A percentile compares a stretch with the other conserved stretches of the same genome.
Evolutionary conservation across 2,113 vertebrate species (phyloP).

Genomic region (Sebastes schlegelii): DNA sequence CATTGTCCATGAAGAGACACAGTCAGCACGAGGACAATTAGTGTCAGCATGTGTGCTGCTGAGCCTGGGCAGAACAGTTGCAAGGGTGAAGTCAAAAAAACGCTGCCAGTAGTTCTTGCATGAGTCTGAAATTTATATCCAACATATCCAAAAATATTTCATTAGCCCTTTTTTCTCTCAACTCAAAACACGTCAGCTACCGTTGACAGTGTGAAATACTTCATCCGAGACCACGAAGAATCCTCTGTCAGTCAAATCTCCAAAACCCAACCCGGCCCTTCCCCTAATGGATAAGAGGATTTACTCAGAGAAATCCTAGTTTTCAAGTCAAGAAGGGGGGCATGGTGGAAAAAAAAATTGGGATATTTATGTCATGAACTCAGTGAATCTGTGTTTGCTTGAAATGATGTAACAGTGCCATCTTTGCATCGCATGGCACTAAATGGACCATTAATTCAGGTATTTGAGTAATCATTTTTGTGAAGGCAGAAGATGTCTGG

Average conservation of each 20-base stretch:
- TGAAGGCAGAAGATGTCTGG: conserved; percentile 31
- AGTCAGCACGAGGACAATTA: conserved; percentile 74
- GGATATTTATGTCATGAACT: conserved; percentile 32
- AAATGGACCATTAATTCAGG: conserved; percentile 9
- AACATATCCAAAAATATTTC: conserved; percentile 4
- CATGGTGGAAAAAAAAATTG: conserved; percentile 17
- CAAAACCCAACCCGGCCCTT: conserved; percentile 58
- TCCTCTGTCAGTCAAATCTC: conserved; percentile 63
- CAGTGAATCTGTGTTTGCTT: conserved; percentile 9
- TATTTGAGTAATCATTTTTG: conserved; percentile 9
- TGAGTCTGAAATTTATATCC: conserved; percentile 5
- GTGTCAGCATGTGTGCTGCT: conserved; percentile 73
- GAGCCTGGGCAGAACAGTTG: conserved; percentile 45
- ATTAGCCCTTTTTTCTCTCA: conserved; percentile 7
- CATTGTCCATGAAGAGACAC: conserved; percentile 72
- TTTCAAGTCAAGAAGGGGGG: conserved; percentile 68
- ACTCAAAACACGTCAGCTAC: not conserved
- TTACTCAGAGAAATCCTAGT: conserved; percentile 75
- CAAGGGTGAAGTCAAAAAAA: conserved; percentile 34
- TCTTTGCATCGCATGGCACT: not conserved
- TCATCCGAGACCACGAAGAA: conserved; percentile 48
- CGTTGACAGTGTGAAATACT: conserved; percentile 37
- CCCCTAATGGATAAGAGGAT: conserved; percentile 77
- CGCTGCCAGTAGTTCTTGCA: conserved; percentile 2
- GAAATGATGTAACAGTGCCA: not conserved